A percentile compares a stretch with the other conserved stretches of the same genome.
These are phyloP conservation scores for Crotalus helleri DNA, from an alignment of 2,113 vertebrate genomes.

Conservation along the genomic window DNA sequence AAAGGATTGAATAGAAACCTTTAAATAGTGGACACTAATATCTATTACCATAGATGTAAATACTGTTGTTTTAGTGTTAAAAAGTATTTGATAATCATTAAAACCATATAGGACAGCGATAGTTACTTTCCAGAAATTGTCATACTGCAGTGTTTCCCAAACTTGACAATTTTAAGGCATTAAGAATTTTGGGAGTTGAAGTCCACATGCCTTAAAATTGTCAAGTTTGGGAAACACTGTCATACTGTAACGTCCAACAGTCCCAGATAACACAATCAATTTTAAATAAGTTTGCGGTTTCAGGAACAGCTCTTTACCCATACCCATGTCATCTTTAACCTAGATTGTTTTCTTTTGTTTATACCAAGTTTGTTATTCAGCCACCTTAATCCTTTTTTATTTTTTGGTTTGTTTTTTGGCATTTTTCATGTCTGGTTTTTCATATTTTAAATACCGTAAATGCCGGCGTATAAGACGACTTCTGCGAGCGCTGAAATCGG, in stretches of 20 bases:
- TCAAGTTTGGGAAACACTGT: not conserved
- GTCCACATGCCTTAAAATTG: no score
- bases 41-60: not conserved
- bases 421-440: not conserved
- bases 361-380: not conserved
- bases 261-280: not conserved
- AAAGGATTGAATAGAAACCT: not conserved
- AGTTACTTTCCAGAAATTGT: not conserved
- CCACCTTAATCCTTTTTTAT: not conserved
- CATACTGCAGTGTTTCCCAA: not conserved
- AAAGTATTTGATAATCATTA: not conserved
- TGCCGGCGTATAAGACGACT: no score
- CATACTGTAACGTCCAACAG: not conserved
- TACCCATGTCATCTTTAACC: not conserved
- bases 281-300: not conserved
- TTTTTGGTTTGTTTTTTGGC: not conserved
- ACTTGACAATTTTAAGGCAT: no score
- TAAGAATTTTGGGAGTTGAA: no score
- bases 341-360: not conserved
- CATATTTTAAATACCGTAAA: not conserved
- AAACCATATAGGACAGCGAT: not conserved
- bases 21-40: not conserved
- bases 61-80: not conserved
- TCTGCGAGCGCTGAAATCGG: no score
- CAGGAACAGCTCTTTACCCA: not conserved